Conservation (phyloP, 92 coral and sea anemone genomes). For the Phenganax marumi region DNA sequence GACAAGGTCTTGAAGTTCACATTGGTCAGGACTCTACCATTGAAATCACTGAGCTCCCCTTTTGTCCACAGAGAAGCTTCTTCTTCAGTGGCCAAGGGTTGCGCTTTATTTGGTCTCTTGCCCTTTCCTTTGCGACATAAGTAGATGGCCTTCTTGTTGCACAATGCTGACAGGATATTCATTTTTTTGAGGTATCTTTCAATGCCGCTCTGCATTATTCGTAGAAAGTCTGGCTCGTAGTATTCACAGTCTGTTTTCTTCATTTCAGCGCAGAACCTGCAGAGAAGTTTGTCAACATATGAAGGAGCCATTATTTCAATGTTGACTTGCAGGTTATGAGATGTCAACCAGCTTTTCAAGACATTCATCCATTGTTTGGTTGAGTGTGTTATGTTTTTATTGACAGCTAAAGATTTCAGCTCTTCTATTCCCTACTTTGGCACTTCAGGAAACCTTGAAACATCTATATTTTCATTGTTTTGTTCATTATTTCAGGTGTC, state of each 20-base stretch:
- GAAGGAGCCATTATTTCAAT: constrained; percentile 41
- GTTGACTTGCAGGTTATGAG: constrained; percentile 31
- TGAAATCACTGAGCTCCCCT: constrained; percentile 49
- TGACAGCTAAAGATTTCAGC: constrained; percentile 40
- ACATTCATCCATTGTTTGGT: constrained; percentile 54
- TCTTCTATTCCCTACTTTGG: constrained; percentile 37
- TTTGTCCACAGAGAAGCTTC: constrained; percentile 55
- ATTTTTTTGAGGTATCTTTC: constrained; percentile 49
- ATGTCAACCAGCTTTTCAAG: constrained; percentile 29
- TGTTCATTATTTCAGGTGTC: not conserved
- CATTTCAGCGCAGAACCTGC: constrained; percentile 55
- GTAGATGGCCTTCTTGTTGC: constrained; percentile 53
- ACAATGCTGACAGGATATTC: constrained; percentile 35
- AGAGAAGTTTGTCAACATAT: constrained; percentile 47
- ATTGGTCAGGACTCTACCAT: constrained; percentile 2
- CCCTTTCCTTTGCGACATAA: constrained; percentile 63
- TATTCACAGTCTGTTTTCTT: constrained; percentile 41
- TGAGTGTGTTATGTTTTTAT: constrained; percentile 45
- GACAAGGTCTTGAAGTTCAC: not conserved
- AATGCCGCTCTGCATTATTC: constrained; percentile 53
- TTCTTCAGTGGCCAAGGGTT: constrained; percentile 51
- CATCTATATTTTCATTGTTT: constrained; percentile 23
- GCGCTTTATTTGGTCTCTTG: constrained; percentile 54
- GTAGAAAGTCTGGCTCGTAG: constrained; percentile 52
- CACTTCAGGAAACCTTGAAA: constrained; percentile 45